A percentile compares a stretch with the other conserved stretches of the same genome.
phyloP scores from a whole-genome alignment of 2,888 invertebrate species.

The Athalia circularis region DNA sequence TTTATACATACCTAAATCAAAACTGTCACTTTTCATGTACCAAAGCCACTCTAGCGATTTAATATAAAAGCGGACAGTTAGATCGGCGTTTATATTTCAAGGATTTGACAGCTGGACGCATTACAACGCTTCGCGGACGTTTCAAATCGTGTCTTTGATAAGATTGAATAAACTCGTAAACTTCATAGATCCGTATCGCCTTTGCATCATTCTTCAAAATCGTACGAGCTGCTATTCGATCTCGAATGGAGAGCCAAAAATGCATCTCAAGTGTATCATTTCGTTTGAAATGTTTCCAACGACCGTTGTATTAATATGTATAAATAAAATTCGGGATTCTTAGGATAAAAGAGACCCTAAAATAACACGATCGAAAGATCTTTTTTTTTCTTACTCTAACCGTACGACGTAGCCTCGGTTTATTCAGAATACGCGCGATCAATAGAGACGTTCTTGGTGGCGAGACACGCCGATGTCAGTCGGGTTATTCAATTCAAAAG shows the following conservation, averaged over 20 bases:
- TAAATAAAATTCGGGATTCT: not conserved
- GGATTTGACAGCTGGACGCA: slow-evolving; percentile 3
- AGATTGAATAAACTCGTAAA: slow-evolving; percentile 2
- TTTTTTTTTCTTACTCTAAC: not conserved
- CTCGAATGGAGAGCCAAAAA: not conserved
- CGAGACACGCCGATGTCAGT: slow-evolving; percentile 33
- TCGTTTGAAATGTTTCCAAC: no score
- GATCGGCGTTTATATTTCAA: not conserved
- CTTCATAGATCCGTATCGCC: not conserved
- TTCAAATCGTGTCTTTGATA: slow-evolving; percentile 17
- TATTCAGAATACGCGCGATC: not conserved
- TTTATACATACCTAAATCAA: slow-evolving; percentile 4
- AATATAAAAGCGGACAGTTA: not conserved
- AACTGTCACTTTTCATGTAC: slow-evolving; percentile 36
- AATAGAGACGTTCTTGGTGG: slow-evolving; percentile 34
- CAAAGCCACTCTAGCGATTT: not conserved
- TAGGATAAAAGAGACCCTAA: slow-evolving; percentile 6
- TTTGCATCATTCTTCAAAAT: not conserved
- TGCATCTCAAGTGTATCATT: not conserved
- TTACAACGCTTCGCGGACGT: not conserved
- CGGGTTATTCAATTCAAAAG: slow-evolving; percentile 44
- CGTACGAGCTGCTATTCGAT: no score
- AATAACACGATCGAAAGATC: slow-evolving; percentile 12
- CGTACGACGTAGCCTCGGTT: not conserved
- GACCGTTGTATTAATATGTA: no score